Base-by-base conservation (phyloP, 1,140 invertebrate genomes). In the Cheumatopsyche charites region DNA sequence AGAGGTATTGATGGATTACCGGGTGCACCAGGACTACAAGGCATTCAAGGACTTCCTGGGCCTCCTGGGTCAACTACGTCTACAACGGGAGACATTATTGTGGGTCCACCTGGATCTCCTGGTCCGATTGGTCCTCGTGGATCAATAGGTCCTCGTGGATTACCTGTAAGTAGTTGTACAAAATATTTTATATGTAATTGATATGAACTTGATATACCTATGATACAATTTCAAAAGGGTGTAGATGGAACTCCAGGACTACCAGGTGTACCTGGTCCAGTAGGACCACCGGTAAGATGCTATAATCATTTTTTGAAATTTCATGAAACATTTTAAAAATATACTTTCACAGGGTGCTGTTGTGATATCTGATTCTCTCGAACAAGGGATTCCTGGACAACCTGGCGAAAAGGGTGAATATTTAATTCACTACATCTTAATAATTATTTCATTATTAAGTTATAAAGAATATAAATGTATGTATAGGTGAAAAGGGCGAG, bases 221-320 rank as follows among this genome's bases (percentile, higher is more conserved):
- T 21, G 15, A 1, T 19, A 11, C 3, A 58, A 26, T 41, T 62
- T 13, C 7, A 13, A 19, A 4, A 65, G 72, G 72, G 26, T 15
- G 26, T 65, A 17, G 58, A 68, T 45, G 84, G 82, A 26, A 9
- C 63, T 49, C 78, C 83, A 70, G 88, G 88, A 58, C 72, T 79
- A 62, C 80, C 81, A 29, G 86, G 86, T 25, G 77, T 19, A 76
- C 9, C 62, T n/a, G 62, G 62, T 15, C 62, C 29, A 4, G 15
- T 1, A 63, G 62, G 62, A 42, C 62, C 62, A 12, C 29, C 62
- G 11, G 62, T 63, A 41, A 63, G 41, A 17, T 7, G 6, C 3
- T n/a, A 25, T 58, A 2, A 25, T 58, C 55, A 21, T 58, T 12
- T 25, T 12, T 25, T 58, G 2, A 36, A 3, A 9, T 9, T 36